Evolutionary conservation across 1,140 invertebrate genomes (phyloP), one percentile per base, ranked within the genome.

Genomic region (Bombus superbus): DNA sequence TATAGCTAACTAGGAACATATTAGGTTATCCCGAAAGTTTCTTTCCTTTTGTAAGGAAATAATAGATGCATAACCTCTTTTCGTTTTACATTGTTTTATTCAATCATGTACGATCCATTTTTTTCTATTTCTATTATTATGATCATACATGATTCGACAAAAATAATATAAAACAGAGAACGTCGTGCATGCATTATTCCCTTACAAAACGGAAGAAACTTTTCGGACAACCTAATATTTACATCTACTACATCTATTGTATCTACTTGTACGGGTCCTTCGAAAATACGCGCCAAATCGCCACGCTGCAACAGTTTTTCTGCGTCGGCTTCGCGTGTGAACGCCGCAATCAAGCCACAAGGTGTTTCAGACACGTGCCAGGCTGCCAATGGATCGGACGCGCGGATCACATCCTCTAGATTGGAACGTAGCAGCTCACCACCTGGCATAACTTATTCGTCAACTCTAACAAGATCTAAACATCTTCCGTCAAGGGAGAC

Each of bases 351-450:
- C 2, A 95, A 75, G 0, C 95, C 95, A 84, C 95, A 95, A 0
- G 92, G 92, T 22, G 95, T 96, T 74, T 95, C 93, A 10, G 93
- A 93, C 5, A 95, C 93, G 32, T 92, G 92, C 94, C 95, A 95
- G 0, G 87, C 83, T 1, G 90, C 93, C 1, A 85, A n/a, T 0
- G 94, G 95, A 0, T 93, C 90, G 3, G 91, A 87, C 0, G 83
- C 86, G 0, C 86, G 85, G 10, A 95, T 95, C 13, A 93, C 93
- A 15, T 94, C 93, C 77, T 95, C 94, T 28, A 95, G 88, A 68
- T 83, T 91, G 11, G 84, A 75, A 25, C 90, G 89, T 40, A 94
- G 86, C 35, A 95, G 28, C 18, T 93, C 90, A 22, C 72, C 86
- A 86, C 59, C 90, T 91, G 35, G 5, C 32, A 66, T 18, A 15